Conservation (phyloP, 1,140 invertebrate species). For the Schlechtendalia chinensis region DNA sequence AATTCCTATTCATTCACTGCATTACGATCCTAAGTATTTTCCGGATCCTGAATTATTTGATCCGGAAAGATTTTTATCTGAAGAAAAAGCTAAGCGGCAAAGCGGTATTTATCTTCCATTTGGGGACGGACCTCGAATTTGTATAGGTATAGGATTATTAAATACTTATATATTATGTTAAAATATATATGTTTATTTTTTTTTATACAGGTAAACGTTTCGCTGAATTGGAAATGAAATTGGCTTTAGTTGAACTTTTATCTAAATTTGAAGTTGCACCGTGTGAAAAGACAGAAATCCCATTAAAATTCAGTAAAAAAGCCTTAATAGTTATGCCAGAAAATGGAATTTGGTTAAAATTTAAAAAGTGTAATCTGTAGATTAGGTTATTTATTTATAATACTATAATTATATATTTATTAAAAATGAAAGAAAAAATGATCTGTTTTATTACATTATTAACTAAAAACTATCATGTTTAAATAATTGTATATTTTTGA, state of each 20-base stretch:
- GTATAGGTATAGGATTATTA: neutral
- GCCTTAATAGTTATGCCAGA: neutral
- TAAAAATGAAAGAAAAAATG: no score
- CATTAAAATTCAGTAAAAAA: neutral
- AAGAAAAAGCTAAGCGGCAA: neutral
- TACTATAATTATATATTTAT: no score
- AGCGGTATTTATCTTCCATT: neutral
- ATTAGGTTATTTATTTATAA: no score
- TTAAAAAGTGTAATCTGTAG: neutral
- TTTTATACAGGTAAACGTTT: neutral
- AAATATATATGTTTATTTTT: neutral
- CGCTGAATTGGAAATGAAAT: neutral
- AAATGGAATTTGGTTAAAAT: constrained; percentile 21
- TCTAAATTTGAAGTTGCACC: neutral
- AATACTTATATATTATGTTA: neutral
- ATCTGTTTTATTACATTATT: no score
- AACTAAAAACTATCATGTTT: no score
- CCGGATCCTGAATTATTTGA: neutral
- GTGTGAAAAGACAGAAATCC: neutral
- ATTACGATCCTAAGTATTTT: neutral
- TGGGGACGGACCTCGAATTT: neutral
- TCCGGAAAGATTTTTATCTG: neutral
- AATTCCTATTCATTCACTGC: neutral
- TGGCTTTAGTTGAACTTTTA: neutral
- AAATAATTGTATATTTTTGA: no score